These are phyloP conservation scores for Mionectes macconnelli DNA, from an alignment of 2,113 vertebrate genomes.

Conservation along the genomic window DNA sequence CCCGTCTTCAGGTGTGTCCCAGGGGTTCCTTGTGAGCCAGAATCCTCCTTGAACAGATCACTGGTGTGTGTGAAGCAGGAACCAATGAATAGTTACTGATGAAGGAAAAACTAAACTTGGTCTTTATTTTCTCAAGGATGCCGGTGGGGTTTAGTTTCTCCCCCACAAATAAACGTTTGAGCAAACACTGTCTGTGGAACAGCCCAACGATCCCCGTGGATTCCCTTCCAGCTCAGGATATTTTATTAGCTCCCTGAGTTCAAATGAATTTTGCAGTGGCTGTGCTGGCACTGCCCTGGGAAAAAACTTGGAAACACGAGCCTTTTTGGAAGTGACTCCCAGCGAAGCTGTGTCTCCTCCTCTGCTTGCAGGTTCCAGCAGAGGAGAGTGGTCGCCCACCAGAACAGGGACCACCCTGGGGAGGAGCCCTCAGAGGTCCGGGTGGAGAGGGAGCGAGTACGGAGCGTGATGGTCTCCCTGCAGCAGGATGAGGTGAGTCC, in stretches of 20 bases:
- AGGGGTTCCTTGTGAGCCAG: background rate
- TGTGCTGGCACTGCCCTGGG: accelerated
- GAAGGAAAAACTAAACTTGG: background rate
- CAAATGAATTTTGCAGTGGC: background rate
- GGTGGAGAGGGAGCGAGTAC: conserved; percentile 78
- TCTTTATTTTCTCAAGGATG: background rate
- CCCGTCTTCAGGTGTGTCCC: conserved; percentile 80
- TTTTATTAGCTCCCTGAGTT: background rate
- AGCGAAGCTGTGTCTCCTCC: background rate
- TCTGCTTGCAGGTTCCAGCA: background rate
- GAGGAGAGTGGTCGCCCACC: conserved; percentile 20
- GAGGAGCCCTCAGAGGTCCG: conserved; percentile 83
- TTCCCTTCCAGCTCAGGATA: background rate
- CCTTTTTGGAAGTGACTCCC: background rate
- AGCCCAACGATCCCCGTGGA: background rate
- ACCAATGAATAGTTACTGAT: background rate
- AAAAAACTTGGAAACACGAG: background rate
- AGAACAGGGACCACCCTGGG: conserved; percentile 74
- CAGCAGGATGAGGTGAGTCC: conserved; percentile 75
- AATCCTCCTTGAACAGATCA: background rate
- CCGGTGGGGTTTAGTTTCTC: background rate
- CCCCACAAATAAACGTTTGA: background rate
- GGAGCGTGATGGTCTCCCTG: conserved; percentile 40
- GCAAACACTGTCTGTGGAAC: background rate
- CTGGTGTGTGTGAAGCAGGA: background rate